Percentiles rank a stretch among this genome's conserved stretches.
phyloP scores from a whole-genome alignment of 2,113 vertebrate species.

The Pelecanus crispus region DNA sequence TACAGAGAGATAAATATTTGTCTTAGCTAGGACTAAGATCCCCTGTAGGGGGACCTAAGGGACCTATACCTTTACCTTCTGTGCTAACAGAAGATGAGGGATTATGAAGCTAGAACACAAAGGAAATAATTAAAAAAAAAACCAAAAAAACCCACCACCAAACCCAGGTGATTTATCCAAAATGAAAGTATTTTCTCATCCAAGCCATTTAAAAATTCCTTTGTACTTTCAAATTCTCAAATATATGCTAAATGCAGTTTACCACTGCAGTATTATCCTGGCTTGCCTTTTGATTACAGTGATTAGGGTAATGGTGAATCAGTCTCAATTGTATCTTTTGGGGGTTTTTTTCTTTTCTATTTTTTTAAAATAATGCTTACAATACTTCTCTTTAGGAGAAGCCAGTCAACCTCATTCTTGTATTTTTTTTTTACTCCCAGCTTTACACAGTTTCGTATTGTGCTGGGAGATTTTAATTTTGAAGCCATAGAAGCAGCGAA shows the following conservation, averaged over 20 bases:
- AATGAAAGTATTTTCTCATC: background rate
- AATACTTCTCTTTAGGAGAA: background rate
- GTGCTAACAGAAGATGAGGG: background rate
- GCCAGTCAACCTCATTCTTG: background rate
- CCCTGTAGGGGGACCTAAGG: background rate
- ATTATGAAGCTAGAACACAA: background rate
- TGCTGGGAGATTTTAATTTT: slow-evolving; percentile 77
- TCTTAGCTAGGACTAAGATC: background rate
- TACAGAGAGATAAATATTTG: background rate
- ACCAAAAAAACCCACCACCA: background rate
- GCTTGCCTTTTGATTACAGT: background rate
- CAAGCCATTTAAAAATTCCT: background rate
- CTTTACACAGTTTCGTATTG: slow-evolving; percentile 73
- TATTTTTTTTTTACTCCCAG: slow-evolving; percentile 50
- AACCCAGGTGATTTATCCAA: background rate
- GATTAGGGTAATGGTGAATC: background rate
- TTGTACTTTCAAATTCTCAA: background rate
- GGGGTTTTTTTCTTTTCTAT: too few relatives aligned
- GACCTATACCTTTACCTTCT: background rate
- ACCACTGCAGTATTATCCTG: background rate
- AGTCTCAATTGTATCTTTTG: background rate
- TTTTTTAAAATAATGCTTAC: background rate
- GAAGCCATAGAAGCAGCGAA: slow-evolving; percentile 60
- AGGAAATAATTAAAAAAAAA: background rate
- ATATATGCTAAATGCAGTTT: rapidly evolving